These are phyloP conservation scores for Pachyuromys duprasi DNA, from an alignment of 2,797 vertebrate species.

Conservation along the genomic window DNA sequence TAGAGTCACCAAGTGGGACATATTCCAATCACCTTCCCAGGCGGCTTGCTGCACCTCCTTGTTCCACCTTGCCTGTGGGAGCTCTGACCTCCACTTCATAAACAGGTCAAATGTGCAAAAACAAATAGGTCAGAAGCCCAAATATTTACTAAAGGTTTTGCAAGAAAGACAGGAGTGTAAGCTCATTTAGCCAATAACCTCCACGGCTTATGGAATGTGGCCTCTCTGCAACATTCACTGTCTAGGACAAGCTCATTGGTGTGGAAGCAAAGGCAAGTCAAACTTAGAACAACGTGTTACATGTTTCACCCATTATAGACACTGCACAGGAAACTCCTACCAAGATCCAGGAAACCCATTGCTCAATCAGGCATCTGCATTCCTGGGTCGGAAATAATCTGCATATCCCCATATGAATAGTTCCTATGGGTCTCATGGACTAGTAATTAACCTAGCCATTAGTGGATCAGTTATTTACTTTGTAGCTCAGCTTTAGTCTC, in stretches of 20 bases:
- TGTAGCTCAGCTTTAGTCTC: no score
- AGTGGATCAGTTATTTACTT: neutral
- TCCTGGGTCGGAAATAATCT: neutral
- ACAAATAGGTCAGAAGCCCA: constrained; percentile 84
- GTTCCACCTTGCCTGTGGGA: constrained; percentile 85
- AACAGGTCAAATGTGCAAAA: constrained; percentile 82
- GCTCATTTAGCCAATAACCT: constrained; percentile 10
- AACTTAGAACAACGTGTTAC: constrained; percentile 56
- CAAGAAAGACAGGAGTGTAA: constrained; percentile 83
- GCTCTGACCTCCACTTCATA: constrained; percentile 85
- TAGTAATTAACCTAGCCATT: neutral
- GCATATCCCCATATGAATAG: neutral
- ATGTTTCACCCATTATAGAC: constrained; percentile 58
- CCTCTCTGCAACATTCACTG: constrained; percentile 42
- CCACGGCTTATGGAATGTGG: constrained; percentile 29
- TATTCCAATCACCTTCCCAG: constrained; percentile 64
- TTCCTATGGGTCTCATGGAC: neutral
- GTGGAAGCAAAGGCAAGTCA: constrained; percentile 38
- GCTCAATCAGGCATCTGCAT: neutral
- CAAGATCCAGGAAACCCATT: constrained; percentile 40
- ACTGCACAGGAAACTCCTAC: constrained; percentile 56
- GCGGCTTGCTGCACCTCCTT: constrained; percentile 81
- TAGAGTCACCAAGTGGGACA: constrained; percentile 49
- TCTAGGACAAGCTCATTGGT: constrained; percentile 34
- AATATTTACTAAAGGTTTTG: constrained; percentile 89